Base-by-base conservation (phyloP, 2,113 vertebrate genomes). In the Aramus guarauna region DNA sequence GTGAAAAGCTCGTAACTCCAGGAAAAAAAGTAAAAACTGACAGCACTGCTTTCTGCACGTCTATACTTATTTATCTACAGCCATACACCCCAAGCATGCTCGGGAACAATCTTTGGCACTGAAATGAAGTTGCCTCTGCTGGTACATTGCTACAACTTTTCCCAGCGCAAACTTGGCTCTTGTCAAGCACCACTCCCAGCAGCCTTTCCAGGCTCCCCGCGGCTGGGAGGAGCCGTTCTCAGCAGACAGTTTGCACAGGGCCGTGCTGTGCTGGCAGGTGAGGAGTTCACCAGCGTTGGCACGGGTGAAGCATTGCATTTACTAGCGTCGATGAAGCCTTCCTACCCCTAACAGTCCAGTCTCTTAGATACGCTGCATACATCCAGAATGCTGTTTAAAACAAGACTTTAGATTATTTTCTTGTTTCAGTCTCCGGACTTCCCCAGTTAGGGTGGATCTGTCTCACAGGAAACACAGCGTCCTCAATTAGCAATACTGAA, bases 221-320 rank as follows among this genome's bases (percentile, higher is more conserved):
- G 80, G 34, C 14, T 3, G 50, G 7, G 10, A 26, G 15, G 39
- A 11, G 14, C 20, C 17, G 8, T 26, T 84, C 30, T 52, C 39
- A 22, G 32, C 52, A 41, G 27, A 13, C 2, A 7, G 15, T 22
- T 32, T 12, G 53, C 36, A 29, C 22, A 13, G 37, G 24, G 30
- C 21, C 1, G 0, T 17, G 26, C 5, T 2, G 4, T 3, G 8
- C 2, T 18, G 3, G 77, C 50, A 71, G n/a, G 41, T 32, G 24
- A 36, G 22, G 7, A 6, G 22, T 6, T 94, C 48, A 27, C 3
- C 32, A 21, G 47, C 1, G 0, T 12, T 15, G 43, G 53, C 41
- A 58, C 0, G 0, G 30, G 32, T 1, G 0, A 11, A 36, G 27
- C 9, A 3, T 29, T 34, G 36, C 3, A 29, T 64, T 60, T 30